Evolutionary conservation across 2,113 vertebrate genomes (phyloP).

Genomic region (Psephotus haematonotus): DNA sequence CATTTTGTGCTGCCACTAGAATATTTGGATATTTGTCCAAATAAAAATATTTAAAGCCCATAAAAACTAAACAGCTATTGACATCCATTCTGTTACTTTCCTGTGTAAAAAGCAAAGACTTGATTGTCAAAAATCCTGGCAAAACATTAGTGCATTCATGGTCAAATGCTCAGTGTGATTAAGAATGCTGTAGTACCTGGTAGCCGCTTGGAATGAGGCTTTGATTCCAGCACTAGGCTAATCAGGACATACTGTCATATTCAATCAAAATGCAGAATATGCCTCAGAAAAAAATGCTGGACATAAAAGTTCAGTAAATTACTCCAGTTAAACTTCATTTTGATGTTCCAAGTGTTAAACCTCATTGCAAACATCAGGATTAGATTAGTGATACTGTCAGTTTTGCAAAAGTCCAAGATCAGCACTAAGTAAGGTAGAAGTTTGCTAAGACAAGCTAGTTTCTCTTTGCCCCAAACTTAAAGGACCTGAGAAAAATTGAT

Average conservation of each 20-base stretch:
- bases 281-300: not conserved
- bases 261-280: slow-evolving; percentile 2
- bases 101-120: not conserved
- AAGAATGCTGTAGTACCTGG: not conserved
- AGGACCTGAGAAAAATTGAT: slow-evolving; percentile 24
- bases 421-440: not conserved
- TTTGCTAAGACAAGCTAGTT: not conserved
- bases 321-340: not conserved
- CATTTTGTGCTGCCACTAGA: not conserved
- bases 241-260: slow-evolving; percentile 34
- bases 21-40: not conserved
- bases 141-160: not conserved
- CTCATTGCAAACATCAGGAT: slow-evolving; percentile 37
- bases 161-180: not conserved
- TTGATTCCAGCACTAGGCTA: not conserved
- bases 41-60: not conserved
- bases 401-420: slow-evolving; percentile 10
- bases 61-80: not conserved
- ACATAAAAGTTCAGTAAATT: slow-evolving; percentile 47
- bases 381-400: slow-evolving; percentile 48
- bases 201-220: not conserved
- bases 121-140: not conserved
- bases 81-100: not conserved
- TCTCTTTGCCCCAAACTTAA: not conserved
- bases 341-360: slow-evolving; percentile 37